Base-by-base conservation (phyloP, 2,797 vertebrate genomes). In the Hypotaenidia okinawae region DNA sequence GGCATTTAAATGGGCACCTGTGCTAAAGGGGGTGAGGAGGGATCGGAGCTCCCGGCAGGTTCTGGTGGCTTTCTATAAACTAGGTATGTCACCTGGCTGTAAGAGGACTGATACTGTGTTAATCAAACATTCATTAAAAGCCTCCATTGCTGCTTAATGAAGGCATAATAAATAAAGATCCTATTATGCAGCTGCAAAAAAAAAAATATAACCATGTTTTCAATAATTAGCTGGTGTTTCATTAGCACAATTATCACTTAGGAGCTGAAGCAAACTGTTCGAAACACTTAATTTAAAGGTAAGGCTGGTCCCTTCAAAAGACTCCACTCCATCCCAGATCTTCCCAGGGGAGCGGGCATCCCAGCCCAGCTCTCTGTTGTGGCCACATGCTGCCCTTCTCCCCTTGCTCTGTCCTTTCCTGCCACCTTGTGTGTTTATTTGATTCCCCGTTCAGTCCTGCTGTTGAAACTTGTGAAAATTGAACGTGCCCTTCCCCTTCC, bases 401-500 rank as follows among this genome's bases (percentile, higher is more conserved):
- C 21, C 35, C 54, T 79, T 72, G 23, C 21, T 37, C n/a, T 70
- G 32, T 90, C 80, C 87, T 45, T 64, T 52, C 84, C 66, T 91
- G 43, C 62, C 88, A 73, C 61, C 66, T 88, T 9, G 0, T 55
- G 64, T 82, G 72, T 68, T 68, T 93, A 45, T 92, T 88, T 79
- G 57, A 90, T 82, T 84, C 79, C 89, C 94, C 81, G 37, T 86
- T 97, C 87, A 86, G 74, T 92, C 95, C 93, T 94, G 93, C 79
- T 96, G 93, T 96, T 92, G 91, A 95, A 93, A 94, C 90, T 45
- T 82, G 84, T 95, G 93, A 93, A 91, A 95, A 96, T 92, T 97
- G 97, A 97, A 95, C 96, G 95, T 94, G 84, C 61, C 78, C 89
- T 96, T 96, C 96, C 91, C 97, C 96, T 95, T 97, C 96, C 97